Evolutionary conservation across 2,888 invertebrate genomes (phyloP), one percentile per base, ranked within the genome.

Genomic region (Ophion ellenae): DNA sequence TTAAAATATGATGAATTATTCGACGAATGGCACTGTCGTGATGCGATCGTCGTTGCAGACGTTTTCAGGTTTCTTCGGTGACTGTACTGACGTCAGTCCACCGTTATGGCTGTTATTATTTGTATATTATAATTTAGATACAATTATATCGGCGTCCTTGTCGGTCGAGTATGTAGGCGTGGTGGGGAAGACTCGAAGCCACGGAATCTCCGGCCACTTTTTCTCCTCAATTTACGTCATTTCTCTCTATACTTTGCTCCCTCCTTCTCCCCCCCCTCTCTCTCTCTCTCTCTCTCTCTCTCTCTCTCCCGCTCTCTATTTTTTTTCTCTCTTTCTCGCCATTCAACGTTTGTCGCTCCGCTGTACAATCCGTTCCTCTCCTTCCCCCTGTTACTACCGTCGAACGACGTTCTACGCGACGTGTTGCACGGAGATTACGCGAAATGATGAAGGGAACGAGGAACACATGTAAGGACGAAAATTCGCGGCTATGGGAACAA

Each of bases 81-180:
- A 91, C 93, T 93, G 93, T 94, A 93, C 93, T 91, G 94, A 93
- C 94, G 94, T 93, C 94, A 90, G 93, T 81, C 93, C 93, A 93
- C 90, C 93, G 93, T 91, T 92, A 91, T 91, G 92, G 91, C 94
- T 93, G 93, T 93, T 94, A 94, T 94, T 94, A 94, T 94, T 93
- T 94, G 93, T 93, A 94, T 94, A 94, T 94, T 94, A 93, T 94
- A 93, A 94, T 94, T 93, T 93, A 93, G 93, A 93, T 92, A 94
- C 92, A 94, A 94, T 94, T 94, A 94, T 93, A 93, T 93, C 86
- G 86, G 89, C 84, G 90, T 93, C 93, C 89, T 91, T 88, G 90
- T 92, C 89, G 89, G 86, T 81, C 89, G 85, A 85, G 84, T 73
- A 80, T 69, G 85, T 78, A 83, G 87, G 82, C 85, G 84, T 83